These are phyloP conservation scores for Gallinago jamesoni DNA, from an alignment of 2,113 vertebrate species.

Conservation along the genomic window DNA sequence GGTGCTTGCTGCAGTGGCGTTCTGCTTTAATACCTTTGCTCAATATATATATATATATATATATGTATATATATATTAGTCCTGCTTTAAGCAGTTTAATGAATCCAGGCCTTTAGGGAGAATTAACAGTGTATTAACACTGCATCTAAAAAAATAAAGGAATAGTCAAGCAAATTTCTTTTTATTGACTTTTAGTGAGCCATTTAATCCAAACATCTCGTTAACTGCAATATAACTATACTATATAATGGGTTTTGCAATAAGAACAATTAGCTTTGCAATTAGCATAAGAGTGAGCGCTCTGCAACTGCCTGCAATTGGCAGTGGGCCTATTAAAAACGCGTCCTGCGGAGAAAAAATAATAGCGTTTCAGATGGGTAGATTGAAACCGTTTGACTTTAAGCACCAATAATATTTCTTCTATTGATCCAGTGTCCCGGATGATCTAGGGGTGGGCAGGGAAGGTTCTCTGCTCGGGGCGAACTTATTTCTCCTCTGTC, in stretches of 20 bases:
- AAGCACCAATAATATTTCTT: neutral
- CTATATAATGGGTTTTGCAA: conserved; percentile 79
- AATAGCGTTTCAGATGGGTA: neutral
- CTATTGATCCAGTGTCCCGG: neutral
- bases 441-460: neutral
- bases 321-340: conserved; percentile 10
- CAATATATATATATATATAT: neutral
- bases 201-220: conserved; percentile 83
- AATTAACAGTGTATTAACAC: conserved; percentile 69
- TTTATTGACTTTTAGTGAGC: conserved; percentile 84
- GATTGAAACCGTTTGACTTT: neutral
- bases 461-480: neutral
- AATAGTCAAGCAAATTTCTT: conserved; percentile 79
- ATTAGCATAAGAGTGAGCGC: conserved; percentile 77
- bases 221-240: conserved; percentile 79
- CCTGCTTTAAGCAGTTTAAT: conserved; percentile 61
- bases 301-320: conserved; percentile 62
- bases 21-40: neutral
- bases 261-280: conserved; percentile 83
- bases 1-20: neutral
- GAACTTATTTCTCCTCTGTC: neutral
- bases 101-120: conserved; percentile 69
- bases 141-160: conserved; percentile 76
- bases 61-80: neutral
- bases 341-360: neutral